Evolutionary conservation across 2,888 invertebrate species (phyloP), one percentile per base, ranked within the genome.

Genomic region (Coremacera marginata): DNA sequence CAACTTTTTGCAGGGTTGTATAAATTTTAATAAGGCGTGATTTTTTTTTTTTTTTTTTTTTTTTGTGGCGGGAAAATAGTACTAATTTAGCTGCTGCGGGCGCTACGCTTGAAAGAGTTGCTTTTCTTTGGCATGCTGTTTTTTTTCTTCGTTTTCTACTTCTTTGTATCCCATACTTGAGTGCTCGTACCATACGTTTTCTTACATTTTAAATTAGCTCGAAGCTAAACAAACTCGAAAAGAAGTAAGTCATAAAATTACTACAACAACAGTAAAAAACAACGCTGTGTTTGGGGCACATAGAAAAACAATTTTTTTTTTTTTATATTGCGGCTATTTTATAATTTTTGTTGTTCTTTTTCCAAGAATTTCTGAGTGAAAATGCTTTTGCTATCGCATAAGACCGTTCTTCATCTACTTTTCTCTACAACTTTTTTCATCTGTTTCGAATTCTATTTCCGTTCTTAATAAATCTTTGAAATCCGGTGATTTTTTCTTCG

Each of bases 1-100:
- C 76, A 77, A 57, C 22, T 81, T 82, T 78, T 78, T 78, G 63
- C 67, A 79, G 72, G 25, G 75, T 78, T 79, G 31, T 49, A 70
- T 74, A 76, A 76, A 70, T 77, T 71, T 80, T 55, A 71, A 63
- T 63, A 71, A 65, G 76, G 76, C 71, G 63, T 8, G 31, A 3
- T 31, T 31, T 31, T 31, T 31, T 31, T 31, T n/a, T n/a, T n/a
- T 8, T 27, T 65, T 73, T 16, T 52, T 49, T 67, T 31, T 51
- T 70, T 31, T 65, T 75, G 60, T 75, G 75, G 70, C 70, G 70
- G 75, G 49, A 75, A 67, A 73, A 68, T 57, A 44, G 67, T 44
- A 65, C 11, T 34, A 11, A 44, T 44, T 67, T 68, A 3, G 9
- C 11, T 31, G 19, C 55, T 44, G 31, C 31, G 31, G n/a, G 25